Percentiles rank a stretch among this genome's conserved stretches.
phyloP scores from a whole-genome alignment of 2,888 invertebrate species.

The Pantelozetes paolii region DNA sequence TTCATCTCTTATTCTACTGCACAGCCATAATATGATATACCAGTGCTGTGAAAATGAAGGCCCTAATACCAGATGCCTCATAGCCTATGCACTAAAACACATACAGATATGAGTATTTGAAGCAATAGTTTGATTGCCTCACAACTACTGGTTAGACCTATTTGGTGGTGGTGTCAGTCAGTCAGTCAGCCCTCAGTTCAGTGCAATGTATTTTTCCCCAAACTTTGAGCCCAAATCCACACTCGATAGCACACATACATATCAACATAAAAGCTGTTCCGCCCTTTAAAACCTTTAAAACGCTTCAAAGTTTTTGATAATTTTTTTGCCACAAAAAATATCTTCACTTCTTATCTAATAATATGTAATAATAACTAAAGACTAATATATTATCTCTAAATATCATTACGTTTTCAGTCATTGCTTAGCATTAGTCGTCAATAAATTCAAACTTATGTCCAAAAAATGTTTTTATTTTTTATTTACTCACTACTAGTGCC shows the following conservation, averaged over 20 bases:
- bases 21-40: slow-evolving; percentile 1
- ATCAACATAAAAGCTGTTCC: background rate
- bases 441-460: background rate
- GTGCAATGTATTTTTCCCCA: background rate
- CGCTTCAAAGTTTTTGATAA: background rate
- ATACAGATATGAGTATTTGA: background rate
- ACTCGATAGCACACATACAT: slow-evolving; percentile 6
- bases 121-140: background rate
- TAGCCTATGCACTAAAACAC: background rate
- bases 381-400: background rate
- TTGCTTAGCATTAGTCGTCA: background rate
- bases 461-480: background rate
- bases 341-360: background rate
- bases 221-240: background rate
- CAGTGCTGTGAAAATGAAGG: background rate
- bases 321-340: background rate
- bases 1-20: background rate
- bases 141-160: slow-evolving; percentile 15
- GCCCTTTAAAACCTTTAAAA: background rate
- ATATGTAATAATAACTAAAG: background rate
- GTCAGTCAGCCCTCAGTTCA: background rate
- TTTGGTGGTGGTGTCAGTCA: slow-evolving; percentile 3
- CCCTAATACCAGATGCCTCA: slow-evolving; percentile 16
- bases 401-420: background rate
- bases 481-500: background rate